A percentile compares a stretch with the other conserved stretches of the same genome.
phyloP scores from a whole-genome alignment of 2,113 vertebrate genomes.

The Dasyurus viverrinus region DNA sequence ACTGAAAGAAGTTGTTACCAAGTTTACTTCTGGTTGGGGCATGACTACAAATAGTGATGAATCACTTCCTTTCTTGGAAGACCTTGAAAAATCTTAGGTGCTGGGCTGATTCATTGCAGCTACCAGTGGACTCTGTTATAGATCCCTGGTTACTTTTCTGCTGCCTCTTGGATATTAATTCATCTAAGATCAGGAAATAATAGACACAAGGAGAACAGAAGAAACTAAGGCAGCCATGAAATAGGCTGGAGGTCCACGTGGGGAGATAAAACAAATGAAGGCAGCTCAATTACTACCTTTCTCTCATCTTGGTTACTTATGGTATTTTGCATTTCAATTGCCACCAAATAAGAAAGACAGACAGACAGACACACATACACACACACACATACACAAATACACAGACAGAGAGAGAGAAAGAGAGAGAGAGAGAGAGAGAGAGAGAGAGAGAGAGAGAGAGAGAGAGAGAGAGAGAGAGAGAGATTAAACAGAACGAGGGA shows the following conservation, averaged over 20 bases:
- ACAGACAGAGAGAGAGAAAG: too few relatives aligned
- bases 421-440: too few relatives aligned
- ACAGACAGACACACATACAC: too few relatives aligned
- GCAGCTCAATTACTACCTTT: not conserved
- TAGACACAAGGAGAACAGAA: not conserved
- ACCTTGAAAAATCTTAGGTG: not conserved
- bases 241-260: not conserved
- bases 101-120: not conserved
- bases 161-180: not conserved
- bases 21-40: not conserved
- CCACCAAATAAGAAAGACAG: not conserved
- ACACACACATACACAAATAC: too few relatives aligned
- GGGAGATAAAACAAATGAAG: not conserved
- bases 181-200: not conserved
- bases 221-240: not conserved
- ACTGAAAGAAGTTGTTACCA: not conserved
- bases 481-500: not conserved
- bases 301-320: not conserved
- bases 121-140: not conserved
- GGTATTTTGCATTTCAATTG: not conserved
- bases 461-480: too few relatives aligned
- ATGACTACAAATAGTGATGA: not conserved
- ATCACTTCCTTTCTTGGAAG: not conserved
- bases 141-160: not conserved
- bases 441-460: too few relatives aligned